These are phyloP conservation scores for Charina bottae DNA, from an alignment of 2,113 vertebrate genomes.

Conservation along the genomic window DNA sequence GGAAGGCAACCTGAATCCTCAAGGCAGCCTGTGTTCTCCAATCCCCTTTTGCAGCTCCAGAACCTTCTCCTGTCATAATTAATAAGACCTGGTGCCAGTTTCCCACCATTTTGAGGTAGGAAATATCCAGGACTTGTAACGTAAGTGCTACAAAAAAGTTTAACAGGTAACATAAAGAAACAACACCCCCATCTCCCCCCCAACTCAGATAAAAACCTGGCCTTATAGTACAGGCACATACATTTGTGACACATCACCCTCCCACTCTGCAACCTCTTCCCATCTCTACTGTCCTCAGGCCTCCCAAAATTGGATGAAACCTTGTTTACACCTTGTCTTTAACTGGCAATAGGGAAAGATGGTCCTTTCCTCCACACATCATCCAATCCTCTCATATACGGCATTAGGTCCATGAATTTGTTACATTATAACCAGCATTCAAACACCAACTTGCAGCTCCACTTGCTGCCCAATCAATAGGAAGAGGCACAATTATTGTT, in stretches of 20 bases:
- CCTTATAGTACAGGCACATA: not conserved
- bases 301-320: not conserved
- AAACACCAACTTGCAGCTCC: not conserved
- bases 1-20: not conserved
- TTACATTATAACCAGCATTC: not conserved
- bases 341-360: not conserved
- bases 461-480: not conserved
- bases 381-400: not conserved
- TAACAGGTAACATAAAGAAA: not conserved
- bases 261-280: not conserved
- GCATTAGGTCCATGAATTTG: not conserved
- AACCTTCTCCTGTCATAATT: not conserved
- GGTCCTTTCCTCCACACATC: not conserved
- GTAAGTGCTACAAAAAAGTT: not conserved
- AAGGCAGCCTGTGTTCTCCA: not conserved
- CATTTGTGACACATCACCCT: not conserved
- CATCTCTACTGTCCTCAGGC: not conserved
- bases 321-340: not conserved
- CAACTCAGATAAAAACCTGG: not conserved
- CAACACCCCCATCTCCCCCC: not conserved
- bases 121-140: not conserved
- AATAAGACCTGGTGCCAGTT: not conserved
- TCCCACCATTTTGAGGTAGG: not conserved
- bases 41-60: not conserved
- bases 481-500: not conserved